These are phyloP conservation scores for Catharus minimus DNA, from an alignment of 2,113 vertebrate species.

Conservation along the genomic window DNA sequence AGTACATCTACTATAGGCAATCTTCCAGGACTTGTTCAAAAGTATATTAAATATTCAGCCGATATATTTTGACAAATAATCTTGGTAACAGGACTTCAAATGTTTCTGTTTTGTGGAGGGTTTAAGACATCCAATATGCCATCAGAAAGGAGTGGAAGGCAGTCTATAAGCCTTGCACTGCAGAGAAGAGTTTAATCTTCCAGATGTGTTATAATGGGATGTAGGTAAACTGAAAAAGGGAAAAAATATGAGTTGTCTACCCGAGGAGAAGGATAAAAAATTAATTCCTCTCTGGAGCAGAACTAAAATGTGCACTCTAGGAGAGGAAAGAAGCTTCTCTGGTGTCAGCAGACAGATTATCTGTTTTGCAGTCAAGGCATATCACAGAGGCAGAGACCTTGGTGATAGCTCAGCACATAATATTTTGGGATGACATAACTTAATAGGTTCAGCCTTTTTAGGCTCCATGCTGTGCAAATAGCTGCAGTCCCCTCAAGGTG, in stretches of 20 bases:
- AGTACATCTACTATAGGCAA: background rate
- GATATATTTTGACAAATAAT: background rate
- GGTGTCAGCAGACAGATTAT: background rate
- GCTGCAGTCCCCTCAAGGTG: background rate
- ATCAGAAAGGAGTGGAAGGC: background rate
- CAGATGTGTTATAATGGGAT: rapidly evolving
- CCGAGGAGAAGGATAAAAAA: background rate
- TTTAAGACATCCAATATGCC: background rate
- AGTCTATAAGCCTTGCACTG: background rate
- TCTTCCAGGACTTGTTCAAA: background rate
- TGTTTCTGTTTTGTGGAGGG: background rate
- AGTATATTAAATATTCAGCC: background rate
- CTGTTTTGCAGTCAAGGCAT: background rate
- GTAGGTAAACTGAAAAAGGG: background rate
- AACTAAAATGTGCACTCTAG: background rate
- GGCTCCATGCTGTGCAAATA: background rate
- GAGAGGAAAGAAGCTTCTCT: background rate
- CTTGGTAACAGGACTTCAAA: background rate
- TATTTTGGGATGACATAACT: background rate
- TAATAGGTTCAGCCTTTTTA: background rate
- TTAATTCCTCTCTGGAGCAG: background rate
- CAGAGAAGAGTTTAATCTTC: background rate
- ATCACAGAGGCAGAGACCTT: background rate
- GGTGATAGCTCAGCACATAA: background rate
- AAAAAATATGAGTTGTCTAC: background rate